Percentiles rank a stretch among this genome's conserved stretches.
phyloP scores from a whole-genome alignment of 2,797 vertebrate genomes.

The Podarcis siculus region DNA sequence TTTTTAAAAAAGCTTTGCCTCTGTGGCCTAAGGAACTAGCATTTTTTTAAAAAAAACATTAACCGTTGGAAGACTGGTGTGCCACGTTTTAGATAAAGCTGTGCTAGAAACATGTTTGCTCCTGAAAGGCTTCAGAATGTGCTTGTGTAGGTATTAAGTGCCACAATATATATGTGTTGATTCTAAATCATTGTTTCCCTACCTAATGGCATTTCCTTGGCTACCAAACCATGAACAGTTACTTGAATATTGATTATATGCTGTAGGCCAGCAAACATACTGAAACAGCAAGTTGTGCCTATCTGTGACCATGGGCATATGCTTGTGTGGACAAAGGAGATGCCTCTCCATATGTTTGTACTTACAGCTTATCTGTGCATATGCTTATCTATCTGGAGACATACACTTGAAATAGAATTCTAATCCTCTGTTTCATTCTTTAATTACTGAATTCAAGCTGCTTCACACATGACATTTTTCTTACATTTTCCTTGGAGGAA shows the following conservation, averaged over 20 bases:
- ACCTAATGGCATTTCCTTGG: constrained; percentile 30
- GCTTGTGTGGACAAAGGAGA: not conserved
- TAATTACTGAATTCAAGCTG: constrained; percentile 9
- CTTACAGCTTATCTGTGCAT: constrained; percentile 21
- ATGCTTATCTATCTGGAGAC: constrained; percentile 26
- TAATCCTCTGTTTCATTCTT: not conserved
- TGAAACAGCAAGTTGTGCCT: not conserved
- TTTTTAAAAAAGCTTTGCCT: constrained; percentile 42
- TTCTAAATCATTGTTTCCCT: constrained; percentile 45
- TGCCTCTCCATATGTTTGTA: constrained; percentile 17
- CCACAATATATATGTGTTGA: not conserved
- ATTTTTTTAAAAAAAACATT: constrained; percentile 31
- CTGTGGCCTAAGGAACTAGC: constrained; percentile 38
- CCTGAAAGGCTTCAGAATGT: not conserved
- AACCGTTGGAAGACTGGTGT: constrained; percentile 48
- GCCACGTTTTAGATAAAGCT: constrained; percentile 7
- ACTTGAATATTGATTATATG: constrained; percentile 30
- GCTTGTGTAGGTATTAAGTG: not conserved
- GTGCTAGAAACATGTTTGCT: constrained; percentile 24
- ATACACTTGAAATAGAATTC: constrained; percentile 8
- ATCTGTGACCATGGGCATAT: not conserved
- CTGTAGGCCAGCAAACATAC: constrained; percentile 50
- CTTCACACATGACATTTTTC: not conserved
- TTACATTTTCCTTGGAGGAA: not conserved
- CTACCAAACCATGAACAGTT: constrained; percentile 21